Percentiles rank a stretch among this genome's conserved stretches.
phyloP scores from a whole-genome alignment of 1,140 invertebrate genomes.

The Sycophaga agraensis region DNA sequence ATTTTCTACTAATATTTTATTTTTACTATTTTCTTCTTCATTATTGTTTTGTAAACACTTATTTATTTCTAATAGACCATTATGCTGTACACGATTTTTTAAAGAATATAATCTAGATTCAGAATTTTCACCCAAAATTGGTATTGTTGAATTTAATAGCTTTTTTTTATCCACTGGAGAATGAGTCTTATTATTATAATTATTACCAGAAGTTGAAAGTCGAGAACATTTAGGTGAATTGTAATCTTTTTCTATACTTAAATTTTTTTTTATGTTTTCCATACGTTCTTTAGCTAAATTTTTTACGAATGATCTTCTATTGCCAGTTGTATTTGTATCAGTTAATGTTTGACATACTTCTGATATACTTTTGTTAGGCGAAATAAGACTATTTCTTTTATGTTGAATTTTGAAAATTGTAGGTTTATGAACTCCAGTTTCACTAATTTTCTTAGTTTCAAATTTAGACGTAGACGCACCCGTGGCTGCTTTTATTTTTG shows the following conservation, averaged over 20 bases:
- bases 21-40: conserved; percentile 6
- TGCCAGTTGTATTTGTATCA: neutral
- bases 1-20: conserved; percentile 15
- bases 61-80: conserved; percentile 16
- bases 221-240: neutral
- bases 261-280: neutral
- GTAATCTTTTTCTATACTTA: neutral
- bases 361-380: neutral
- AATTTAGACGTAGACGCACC: neutral
- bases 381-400: neutral
- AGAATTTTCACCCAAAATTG: conserved; percentile 31
- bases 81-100: conserved; percentile 4
- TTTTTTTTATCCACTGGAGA: conserved; percentile 9
- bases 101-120: conserved; percentile 27
- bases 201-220: neutral
- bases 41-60: neutral
- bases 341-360: neutral
- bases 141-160: conserved; percentile 2
- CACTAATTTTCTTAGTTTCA: too few relatives aligned
- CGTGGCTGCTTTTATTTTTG: neutral
- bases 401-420: conserved; percentile 10
- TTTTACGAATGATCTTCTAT: neutral
- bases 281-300: neutral
- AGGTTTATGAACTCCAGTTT: too few relatives aligned
- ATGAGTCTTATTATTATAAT: neutral